Percentiles rank a stretch among this genome's conserved stretches.
phyloP scores from a whole-genome alignment of 2,797 vertebrate genomes.

The Danio choprae region DNA sequence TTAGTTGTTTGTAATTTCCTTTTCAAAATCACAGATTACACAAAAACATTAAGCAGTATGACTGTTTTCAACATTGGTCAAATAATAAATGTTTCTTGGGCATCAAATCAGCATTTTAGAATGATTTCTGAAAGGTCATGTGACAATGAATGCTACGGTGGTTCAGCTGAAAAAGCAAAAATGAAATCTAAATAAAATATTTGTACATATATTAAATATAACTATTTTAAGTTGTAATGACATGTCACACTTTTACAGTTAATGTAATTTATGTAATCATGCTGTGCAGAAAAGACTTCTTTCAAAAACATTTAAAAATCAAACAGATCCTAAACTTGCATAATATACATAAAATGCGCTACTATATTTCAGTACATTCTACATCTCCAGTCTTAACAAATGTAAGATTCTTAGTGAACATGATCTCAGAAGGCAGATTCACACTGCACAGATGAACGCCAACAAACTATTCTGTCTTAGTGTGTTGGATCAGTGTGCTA shows the following conservation, averaged over 20 bases:
- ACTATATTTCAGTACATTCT: neutral
- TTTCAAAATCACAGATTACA: too few relatives aligned
- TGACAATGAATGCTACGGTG: neutral
- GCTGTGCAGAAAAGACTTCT: neutral
- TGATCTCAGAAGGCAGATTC: neutral
- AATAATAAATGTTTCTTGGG: neutral
- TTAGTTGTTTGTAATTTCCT: too few relatives aligned
- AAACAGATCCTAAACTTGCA: neutral
- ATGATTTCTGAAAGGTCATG: neutral
- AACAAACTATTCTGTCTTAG: too few relatives aligned
- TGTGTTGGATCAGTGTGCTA: too few relatives aligned
- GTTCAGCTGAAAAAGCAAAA: neutral
- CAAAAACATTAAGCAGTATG: neutral
- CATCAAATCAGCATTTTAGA: neutral
- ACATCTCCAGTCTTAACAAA: neutral
- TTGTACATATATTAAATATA: neutral
- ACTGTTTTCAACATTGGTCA: neutral
- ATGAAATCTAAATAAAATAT: neutral
- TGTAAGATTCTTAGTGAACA: constrained; percentile 1
- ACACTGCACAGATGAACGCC: too few relatives aligned
- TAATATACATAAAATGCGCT: neutral
- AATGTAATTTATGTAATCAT: neutral
- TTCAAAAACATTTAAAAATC: neutral
- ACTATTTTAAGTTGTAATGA: neutral
- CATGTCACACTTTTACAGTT: neutral